These are phyloP conservation scores for Harpagoxenus sublaevis DNA, from an alignment of 2,888 invertebrate species.

Conservation along the genomic window DNA sequence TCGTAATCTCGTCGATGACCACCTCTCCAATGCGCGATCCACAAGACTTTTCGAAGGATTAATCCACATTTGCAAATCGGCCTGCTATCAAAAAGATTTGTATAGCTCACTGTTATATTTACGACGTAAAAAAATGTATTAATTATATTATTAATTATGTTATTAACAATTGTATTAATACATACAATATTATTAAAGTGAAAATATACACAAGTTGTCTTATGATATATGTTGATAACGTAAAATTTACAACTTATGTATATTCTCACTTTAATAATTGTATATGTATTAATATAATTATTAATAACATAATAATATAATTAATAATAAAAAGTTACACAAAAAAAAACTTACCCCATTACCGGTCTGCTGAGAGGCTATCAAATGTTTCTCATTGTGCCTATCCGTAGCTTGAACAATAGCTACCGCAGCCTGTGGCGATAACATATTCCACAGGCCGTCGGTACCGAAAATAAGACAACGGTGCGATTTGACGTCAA, in stretches of 20 bases:
- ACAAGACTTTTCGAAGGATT: constrained; percentile 97
- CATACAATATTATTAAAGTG: too few relatives aligned
- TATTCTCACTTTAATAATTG: not conserved
- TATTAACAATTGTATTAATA: too few relatives aligned
- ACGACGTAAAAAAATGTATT: too few relatives aligned
- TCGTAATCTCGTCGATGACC: constrained; percentile 94
- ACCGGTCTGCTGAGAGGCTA: constrained; percentile 85
- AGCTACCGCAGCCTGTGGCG: constrained; percentile 93
- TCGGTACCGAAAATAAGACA: constrained; percentile 98
- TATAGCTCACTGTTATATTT: not conserved
- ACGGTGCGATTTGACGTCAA: constrained; percentile 89
- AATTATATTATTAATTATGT: too few relatives aligned
- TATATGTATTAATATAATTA: not conserved
- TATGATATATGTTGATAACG: too few relatives aligned
- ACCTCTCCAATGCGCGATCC: constrained; percentile 93
- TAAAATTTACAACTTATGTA: not conserved
- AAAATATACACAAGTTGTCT: too few relatives aligned
- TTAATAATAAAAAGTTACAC: not conserved
- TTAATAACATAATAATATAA: not conserved
- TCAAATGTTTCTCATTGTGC: constrained; percentile 90
- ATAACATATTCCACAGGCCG: constrained; percentile 98
- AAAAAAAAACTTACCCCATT: constrained; percentile 77
- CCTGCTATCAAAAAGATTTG: constrained; percentile 71
- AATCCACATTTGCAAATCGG: constrained; percentile 89
- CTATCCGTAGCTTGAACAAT: constrained; percentile 94